phyloP scores from a whole-genome alignment of 2,113 vertebrate genomes.

The Neodon shergylaensis region DNA sequence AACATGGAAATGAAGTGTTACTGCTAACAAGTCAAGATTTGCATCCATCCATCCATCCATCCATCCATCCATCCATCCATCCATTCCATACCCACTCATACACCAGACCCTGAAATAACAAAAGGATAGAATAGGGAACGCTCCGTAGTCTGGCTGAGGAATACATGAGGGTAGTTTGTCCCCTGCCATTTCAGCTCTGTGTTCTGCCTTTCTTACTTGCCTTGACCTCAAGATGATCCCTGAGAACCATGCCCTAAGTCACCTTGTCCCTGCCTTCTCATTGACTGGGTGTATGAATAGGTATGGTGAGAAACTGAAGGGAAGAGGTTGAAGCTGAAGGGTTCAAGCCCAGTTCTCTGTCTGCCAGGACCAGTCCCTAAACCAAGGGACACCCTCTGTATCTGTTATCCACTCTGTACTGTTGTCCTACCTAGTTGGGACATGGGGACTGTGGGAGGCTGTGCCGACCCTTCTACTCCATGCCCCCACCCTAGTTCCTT shows the following conservation, averaged over 20 bases:
- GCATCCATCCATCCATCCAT: too few relatives aligned
- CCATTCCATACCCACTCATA: neutral
- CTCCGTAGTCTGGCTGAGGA: neutral
- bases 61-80: too few relatives aligned
- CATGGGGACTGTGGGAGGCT: neutral
- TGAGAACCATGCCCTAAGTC: too few relatives aligned
- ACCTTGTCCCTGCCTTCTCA: neutral
- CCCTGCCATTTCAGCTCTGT: neutral
- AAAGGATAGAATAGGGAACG: too few relatives aligned
- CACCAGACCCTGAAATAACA: neutral
- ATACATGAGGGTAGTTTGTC: accelerated
- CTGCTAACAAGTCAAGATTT: neutral
- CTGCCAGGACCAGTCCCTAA: neutral
- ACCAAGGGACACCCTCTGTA: neutral
- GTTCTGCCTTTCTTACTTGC: neutral
- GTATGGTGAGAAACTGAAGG: neutral
- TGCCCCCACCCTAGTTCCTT: too few relatives aligned
- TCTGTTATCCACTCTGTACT: neutral
- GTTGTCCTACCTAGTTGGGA: neutral
- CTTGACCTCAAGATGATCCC: neutral
- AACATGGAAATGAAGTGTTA: neutral
- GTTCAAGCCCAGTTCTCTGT: neutral
- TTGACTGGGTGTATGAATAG: neutral
- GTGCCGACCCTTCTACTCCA: too few relatives aligned
- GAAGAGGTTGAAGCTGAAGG: neutral